Percentiles rank a stretch among this genome's conserved stretches.
These are phyloP conservation scores for Muscicapa adusta DNA, from an alignment of 2,113 vertebrate species.

Conservation along the genomic window DNA sequence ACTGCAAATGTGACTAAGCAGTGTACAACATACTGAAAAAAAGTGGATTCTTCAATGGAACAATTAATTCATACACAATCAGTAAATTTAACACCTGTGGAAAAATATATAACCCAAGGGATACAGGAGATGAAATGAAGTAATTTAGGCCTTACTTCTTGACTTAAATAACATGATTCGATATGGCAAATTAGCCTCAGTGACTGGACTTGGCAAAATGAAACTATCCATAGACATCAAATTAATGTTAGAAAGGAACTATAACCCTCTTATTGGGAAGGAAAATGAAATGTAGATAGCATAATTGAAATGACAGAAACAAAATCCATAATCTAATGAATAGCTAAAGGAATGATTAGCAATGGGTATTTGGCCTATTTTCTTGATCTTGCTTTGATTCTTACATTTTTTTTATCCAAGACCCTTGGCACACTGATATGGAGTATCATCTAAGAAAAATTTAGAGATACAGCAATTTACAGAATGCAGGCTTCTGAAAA, in stretches of 20 bases:
- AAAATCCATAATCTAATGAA: neutral
- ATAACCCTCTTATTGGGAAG: neutral
- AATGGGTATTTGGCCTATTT: neutral
- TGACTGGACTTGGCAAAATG: neutral
- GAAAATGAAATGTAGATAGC: neutral
- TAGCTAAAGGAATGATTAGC: neutral
- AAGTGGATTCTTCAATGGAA: neutral
- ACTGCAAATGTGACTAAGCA: neutral
- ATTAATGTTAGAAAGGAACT: neutral
- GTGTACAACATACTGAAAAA: neutral
- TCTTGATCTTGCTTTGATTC: neutral
- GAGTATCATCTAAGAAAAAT: neutral
- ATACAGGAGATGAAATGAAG: neutral
- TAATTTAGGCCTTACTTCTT: neutral
- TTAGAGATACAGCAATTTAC: neutral
- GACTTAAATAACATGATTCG: neutral
- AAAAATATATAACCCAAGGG: neutral
- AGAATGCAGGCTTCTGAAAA: neutral
- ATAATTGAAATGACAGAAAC: neutral
- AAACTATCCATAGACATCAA: neutral
- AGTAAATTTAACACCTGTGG: neutral
- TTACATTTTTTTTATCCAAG: neutral
- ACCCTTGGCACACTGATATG: neutral
- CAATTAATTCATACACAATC: neutral
- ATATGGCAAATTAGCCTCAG: neutral